These are phyloP conservation scores for Halesus radiatus DNA, from an alignment of 1,140 invertebrate species.

Conservation along the genomic window DNA sequence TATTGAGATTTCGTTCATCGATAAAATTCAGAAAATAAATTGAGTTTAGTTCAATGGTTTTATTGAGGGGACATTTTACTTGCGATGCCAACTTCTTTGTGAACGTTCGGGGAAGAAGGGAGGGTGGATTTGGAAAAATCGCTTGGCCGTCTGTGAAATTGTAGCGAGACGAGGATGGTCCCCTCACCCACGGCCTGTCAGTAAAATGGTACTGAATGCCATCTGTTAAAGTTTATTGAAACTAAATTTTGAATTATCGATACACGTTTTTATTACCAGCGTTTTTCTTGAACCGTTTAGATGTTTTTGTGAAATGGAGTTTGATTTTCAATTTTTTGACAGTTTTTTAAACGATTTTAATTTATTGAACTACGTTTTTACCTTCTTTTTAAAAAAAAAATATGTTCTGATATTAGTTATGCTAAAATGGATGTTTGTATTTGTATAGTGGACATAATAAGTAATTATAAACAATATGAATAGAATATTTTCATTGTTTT, in stretches of 20 bases:
- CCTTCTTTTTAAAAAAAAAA: no score
- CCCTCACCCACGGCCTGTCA: not conserved
- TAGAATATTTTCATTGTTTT: no score
- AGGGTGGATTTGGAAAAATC: slow-evolving; percentile 50
- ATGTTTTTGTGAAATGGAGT: no score
- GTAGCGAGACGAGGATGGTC: slow-evolving; percentile 43
- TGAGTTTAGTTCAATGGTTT: slow-evolving; percentile 54
- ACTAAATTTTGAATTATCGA: not conserved
- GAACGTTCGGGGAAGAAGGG: not conserved
- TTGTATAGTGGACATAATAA: no score
- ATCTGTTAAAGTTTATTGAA: slow-evolving; percentile 40
- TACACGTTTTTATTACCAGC: no score
- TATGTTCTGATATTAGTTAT: no score
- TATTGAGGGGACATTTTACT: slow-evolving; percentile 55
- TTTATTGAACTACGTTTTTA: no score
- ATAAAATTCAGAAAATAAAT: slow-evolving; percentile 54
- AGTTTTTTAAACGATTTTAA: no score
- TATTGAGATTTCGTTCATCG: slow-evolving; percentile 50
- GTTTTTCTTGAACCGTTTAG: no score
- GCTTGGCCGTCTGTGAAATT: slow-evolving; percentile 49
- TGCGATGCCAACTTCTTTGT: slow-evolving; percentile 33
- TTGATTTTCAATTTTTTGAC: no score
- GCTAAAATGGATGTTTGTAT: no score
- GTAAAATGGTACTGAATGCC: not conserved
- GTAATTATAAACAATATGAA: no score